Evolutionary conservation across 2,888 invertebrate genomes (phyloP).

Genomic region (Stomorhina lunata): DNA sequence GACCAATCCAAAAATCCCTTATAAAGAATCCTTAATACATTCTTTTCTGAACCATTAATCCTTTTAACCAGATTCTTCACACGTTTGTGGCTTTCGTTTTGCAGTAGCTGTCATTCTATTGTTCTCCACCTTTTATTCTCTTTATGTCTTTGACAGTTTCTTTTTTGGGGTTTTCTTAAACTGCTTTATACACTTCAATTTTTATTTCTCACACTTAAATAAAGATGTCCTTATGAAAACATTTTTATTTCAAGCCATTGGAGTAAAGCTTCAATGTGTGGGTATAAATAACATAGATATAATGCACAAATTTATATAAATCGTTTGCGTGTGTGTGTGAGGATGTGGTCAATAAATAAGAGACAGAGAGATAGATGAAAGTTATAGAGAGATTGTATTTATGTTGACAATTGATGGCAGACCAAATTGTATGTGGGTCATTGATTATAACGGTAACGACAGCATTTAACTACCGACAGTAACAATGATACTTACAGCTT

Average conservation of each 20-base stretch:
- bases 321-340: conserved; percentile 25
- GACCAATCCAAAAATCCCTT: too few species aligned
- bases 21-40: not conserved
- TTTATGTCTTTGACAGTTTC: conserved; percentile 10
- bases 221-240: conserved; percentile 31
- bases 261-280: not conserved
- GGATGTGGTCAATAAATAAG: not conserved
- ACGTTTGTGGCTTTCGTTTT: conserved; percentile 22
- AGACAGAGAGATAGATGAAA: not conserved
- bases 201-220: conserved; percentile 46
- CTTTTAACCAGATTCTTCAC: not conserved
- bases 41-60: not conserved
- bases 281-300: conserved; percentile 2
- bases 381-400: conserved; percentile 15
- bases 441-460: conserved; percentile 60
- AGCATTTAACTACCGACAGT: not conserved
- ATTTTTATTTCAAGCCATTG: not conserved
- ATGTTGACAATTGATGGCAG: conserved; percentile 62
- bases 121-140: conserved; percentile 9
- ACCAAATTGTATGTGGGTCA: conserved; percentile 60
- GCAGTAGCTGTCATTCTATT: conserved; percentile 22
- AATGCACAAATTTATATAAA: conserved; percentile 9
- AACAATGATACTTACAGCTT: not conserved
- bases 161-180: not conserved
- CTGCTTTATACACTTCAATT: not conserved